Evolutionary conservation across 2,888 invertebrate species (phyloP), one percentile per base, ranked within the genome.

Genomic region (Falcaria lacertinaria): DNA sequence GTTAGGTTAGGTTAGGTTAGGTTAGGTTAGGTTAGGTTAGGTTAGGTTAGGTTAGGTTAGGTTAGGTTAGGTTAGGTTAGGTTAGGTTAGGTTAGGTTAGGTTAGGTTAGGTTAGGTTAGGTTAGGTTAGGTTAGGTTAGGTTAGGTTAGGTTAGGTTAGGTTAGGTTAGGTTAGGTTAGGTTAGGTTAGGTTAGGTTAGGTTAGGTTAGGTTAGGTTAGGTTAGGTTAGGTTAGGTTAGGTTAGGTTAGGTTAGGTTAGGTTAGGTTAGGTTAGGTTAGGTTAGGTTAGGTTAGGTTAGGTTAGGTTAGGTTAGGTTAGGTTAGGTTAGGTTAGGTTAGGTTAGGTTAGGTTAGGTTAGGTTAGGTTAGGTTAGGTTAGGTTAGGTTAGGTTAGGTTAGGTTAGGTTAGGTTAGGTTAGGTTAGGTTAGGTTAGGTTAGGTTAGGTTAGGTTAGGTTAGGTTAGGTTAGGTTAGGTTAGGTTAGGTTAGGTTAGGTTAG

Each of bases 131-230:
- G 40, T 40, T 39, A 34, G 40, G 40, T 40, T 40, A 40, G 40
- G 40, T 40, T 40, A 36, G 45, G 34, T 44, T 44, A 44, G 44
- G 44, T 44, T 44, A 44, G 44, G 39, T 44, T 44, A 44, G 44
- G 44, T 44, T 44, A 44, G 39, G 44, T 39, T 39, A 44, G 39
- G 42, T 42, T 42, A 42, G 37, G 37, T 42, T 42, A 19, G 19
- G 28, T 13, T 19, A 8, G 11, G 13, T n/a, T n/a, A 13, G 19
- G 28, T 6, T 19, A 19, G 19, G 19, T 33, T 33, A 33, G 33
- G 33, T 33, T 33, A 33, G 33, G 33, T 33, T 33, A 33, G 33
- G 33, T 33, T 33, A 33, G 33, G 33, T 33, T 33, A 33, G 33
- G 33, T 33, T 33, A 33, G 33, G 33, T 33, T 33, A 33, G 33